Evolutionary conservation across 2,888 invertebrate species (phyloP).

Genomic region (Aphelenchoides bicaudatus): DNA sequence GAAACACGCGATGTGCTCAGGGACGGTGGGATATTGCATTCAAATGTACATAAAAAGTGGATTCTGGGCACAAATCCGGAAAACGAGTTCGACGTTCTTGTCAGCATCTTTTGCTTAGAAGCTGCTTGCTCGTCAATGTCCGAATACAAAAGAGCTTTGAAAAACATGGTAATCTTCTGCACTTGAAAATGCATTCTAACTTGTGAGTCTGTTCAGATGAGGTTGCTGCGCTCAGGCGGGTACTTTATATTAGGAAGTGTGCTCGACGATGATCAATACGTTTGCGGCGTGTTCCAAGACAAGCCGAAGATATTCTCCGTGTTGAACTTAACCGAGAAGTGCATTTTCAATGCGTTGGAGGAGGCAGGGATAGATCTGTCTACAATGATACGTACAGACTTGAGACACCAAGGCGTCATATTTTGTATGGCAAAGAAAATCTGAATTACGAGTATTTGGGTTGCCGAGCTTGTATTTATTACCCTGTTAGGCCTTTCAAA

Average conservation of each 20-base stretch:
- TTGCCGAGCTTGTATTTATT: not conserved
- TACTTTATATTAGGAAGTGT: conserved; percentile 51
- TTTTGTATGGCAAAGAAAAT: conserved; percentile 48
- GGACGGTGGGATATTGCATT: conserved; percentile 46
- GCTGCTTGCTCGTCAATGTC: conserved; percentile 48
- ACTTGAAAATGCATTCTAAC: not conserved
- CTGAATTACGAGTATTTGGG: not conserved
- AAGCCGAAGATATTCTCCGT: conserved; percentile 47
- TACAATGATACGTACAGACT: conserved; percentile 38
- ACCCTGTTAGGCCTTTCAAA: not conserved
- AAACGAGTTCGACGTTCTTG: conserved; percentile 42
- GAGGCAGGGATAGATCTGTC: conserved; percentile 35
- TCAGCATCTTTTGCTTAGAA: conserved; percentile 54
- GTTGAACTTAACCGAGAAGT: conserved; percentile 42
- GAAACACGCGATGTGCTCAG: conserved; percentile 30
- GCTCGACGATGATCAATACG: conserved; percentile 50
- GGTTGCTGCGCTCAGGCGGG: conserved; percentile 45
- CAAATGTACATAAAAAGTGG: conserved; percentile 41
- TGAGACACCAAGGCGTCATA: conserved; percentile 50
- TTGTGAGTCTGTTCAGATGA: conserved; percentile 35
- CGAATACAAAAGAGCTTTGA: conserved; percentile 42
- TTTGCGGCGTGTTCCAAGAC: conserved; percentile 36
- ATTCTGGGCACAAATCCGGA: conserved; percentile 21
- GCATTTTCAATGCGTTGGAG: conserved; percentile 39
- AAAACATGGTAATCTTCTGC: conserved; percentile 43